phyloP scores from a whole-genome alignment of 2,113 vertebrate genomes.

The Martes martes region DNA sequence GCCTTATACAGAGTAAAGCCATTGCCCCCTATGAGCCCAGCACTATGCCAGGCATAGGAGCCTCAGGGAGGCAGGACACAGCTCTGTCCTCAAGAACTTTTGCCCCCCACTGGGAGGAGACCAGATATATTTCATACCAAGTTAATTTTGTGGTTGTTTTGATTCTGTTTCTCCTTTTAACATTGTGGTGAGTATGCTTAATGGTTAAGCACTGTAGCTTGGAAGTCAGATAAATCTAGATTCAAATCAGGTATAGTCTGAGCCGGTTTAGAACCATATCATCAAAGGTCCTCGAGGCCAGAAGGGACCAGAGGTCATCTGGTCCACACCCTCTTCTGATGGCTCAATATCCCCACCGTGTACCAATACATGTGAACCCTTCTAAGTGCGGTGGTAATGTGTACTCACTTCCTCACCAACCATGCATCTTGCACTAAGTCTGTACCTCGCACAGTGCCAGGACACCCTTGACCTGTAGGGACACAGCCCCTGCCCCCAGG shows the following conservation, averaged over 20 bases:
- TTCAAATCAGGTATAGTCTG: not conserved
- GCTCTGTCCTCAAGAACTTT: not conserved
- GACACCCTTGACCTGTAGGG: not conserved
- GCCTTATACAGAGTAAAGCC: not conserved
- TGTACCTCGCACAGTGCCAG: no score
- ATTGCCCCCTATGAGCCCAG: not conserved
- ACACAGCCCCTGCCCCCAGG: not conserved
- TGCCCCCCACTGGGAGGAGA: not conserved
- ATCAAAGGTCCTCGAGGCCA: not conserved
- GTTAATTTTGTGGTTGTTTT: not conserved
- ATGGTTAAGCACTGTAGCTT: not conserved
- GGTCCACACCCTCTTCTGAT: not conserved
- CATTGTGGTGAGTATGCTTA: not conserved
- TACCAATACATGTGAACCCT: not conserved
- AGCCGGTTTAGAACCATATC: not conserved
- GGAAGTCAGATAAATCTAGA: not conserved
- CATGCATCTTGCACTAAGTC: no score
- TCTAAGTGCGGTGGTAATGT: fast-evolving
- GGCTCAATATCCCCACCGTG: not conserved
- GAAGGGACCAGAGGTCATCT: not conserved
- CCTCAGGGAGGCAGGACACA: not conserved
- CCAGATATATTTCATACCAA: not conserved
- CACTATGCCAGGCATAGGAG: not conserved
- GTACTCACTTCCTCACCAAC: not conserved
- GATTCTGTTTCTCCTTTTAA: not conserved